These are phyloP conservation scores for Platycheirus albimanus DNA, from an alignment of 2,888 invertebrate genomes.

Conservation along the genomic window DNA sequence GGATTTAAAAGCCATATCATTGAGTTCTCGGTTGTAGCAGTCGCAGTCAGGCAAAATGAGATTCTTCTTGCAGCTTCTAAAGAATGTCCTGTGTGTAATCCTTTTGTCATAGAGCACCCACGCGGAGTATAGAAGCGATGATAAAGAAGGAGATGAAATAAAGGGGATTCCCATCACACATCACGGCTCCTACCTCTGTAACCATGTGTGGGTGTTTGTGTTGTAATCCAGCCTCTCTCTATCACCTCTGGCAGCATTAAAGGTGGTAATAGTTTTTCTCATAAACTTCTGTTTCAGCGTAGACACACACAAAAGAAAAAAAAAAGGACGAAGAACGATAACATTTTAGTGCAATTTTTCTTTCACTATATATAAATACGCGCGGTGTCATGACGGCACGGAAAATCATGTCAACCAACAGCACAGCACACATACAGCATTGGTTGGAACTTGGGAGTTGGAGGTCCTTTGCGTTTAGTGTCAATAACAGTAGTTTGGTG, in stretches of 20 bases:
- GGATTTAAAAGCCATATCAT: conserved; percentile 63
- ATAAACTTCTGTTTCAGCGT: conserved; percentile 54
- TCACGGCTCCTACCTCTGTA: no score
- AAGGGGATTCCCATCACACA: no score
- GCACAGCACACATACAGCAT: not conserved
- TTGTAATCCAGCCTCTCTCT: conserved; percentile 18
- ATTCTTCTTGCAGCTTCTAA: conserved; percentile 18
- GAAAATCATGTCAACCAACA: conserved; percentile 23
- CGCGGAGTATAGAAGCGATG: not conserved
- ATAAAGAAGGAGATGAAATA: no score
- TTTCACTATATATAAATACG: conserved; percentile 21
- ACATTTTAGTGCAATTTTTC: conserved; percentile 61
- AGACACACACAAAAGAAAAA: not conserved
- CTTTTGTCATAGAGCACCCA: conserved; percentile 56
- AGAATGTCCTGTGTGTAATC: conserved; percentile 60
- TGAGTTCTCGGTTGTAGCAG: conserved; percentile 18
- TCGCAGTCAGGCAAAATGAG: conserved; percentile 20
- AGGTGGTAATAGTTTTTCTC: conserved; percentile 67
- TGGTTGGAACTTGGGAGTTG: not conserved
- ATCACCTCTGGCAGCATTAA: conserved; percentile 38
- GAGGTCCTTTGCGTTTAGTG: conserved; percentile 23
- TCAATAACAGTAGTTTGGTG: conserved; percentile 34
- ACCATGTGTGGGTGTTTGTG: no score
- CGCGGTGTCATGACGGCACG: conserved; percentile 15
- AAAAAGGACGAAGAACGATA: conserved; percentile 34